These are phyloP conservation scores for Tenualosa thibaudeaui DNA, from an alignment of 2,797 vertebrate genomes.

Conservation along the genomic window DNA sequence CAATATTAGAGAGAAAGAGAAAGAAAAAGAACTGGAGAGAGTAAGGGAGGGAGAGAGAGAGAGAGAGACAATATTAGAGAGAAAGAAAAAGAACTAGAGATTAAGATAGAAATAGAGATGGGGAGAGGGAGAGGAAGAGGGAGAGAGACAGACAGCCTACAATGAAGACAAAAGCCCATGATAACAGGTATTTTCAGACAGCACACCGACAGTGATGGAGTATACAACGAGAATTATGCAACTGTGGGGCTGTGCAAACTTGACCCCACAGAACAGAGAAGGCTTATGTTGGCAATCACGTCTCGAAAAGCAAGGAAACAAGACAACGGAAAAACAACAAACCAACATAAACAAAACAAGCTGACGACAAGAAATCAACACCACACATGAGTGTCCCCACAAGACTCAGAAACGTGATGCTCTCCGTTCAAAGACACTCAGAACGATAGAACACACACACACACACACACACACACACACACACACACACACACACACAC, in stretches of 20 bases:
- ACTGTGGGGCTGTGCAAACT: neutral
- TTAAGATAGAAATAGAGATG: neutral
- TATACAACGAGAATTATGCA: neutral
- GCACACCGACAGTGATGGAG: neutral
- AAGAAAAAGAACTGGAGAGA: neutral
- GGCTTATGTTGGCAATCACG: neutral
- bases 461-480: conserved; percentile 47
- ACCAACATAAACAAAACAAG: neutral
- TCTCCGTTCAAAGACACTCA: neutral
- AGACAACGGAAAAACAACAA: neutral
- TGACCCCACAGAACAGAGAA: neutral
- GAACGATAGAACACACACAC: conserved; percentile 28
- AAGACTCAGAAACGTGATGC: neutral
- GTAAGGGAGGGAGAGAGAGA: neutral
- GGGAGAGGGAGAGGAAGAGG: neutral
- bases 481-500: conserved; percentile 47
- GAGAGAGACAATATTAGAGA: neutral
- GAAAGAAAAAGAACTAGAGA: neutral
- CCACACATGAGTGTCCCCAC: neutral
- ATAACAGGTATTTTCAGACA: conserved; percentile 1
- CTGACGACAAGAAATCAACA: conserved; percentile 1
- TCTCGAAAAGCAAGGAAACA: neutral
- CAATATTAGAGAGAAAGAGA: neutral
- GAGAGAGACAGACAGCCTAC: neutral
- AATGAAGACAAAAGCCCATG: conserved; percentile 15